Evolutionary conservation across 2,888 invertebrate species (phyloP).

Genomic region (Euclidia mi): DNA sequence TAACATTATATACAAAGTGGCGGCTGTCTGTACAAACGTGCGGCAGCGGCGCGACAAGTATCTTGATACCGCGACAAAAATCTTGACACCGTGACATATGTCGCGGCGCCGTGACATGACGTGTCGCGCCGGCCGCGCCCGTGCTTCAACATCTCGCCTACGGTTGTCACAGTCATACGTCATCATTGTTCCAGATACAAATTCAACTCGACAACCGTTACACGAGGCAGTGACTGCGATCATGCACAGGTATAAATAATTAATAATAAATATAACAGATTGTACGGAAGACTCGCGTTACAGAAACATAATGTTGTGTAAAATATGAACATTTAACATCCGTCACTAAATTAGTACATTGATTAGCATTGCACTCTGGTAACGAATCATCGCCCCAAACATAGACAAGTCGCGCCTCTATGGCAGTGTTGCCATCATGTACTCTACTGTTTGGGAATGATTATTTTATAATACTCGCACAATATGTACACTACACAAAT

Average conservation of each 20-base stretch:
- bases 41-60: neutral
- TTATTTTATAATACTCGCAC: slow-evolving; percentile 8
- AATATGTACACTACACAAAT: slow-evolving; percentile 22
- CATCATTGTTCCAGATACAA: too few species aligned
- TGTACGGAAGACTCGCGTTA: slow-evolving; percentile 15
- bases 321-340: neutral
- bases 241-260: neutral
- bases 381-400: neutral
- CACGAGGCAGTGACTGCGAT: too few species aligned
- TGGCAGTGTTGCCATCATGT: neutral
- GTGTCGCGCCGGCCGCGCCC: neutral
- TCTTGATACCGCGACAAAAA: neutral
- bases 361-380: neutral
- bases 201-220: too few species aligned
- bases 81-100: neutral
- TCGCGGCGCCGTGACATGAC: slow-evolving; percentile 1
- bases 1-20: slow-evolving; percentile 51
- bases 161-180: too few species aligned
- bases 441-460: slow-evolving; percentile 13
- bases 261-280: slow-evolving; percentile 13
- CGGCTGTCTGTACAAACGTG: slow-evolving; percentile 3
- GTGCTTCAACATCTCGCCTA: too few species aligned
- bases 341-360: neutral
- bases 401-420: slow-evolving; percentile 1
- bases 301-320: neutral